These are phyloP conservation scores for Ophioninae sp. DNA, from an alignment of 2,888 invertebrate species.

Conservation along the genomic window DNA sequence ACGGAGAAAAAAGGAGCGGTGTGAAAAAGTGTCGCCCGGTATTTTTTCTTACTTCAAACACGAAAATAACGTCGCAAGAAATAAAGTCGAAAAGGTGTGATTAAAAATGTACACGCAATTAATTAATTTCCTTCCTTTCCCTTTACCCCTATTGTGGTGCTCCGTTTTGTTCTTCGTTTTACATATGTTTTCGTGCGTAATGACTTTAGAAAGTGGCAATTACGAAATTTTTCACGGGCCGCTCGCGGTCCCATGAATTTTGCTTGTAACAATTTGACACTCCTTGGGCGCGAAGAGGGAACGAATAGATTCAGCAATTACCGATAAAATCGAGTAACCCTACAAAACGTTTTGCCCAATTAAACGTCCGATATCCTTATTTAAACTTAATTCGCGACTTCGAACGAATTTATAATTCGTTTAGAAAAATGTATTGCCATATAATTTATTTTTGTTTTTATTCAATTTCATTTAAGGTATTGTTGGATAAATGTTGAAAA, in stretches of 20 bases:
- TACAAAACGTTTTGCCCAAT: not conserved
- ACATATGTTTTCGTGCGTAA: not conserved
- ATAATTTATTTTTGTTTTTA: no score
- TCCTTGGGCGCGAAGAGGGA: not conserved
- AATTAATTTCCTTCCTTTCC: not conserved
- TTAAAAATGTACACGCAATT: not conserved
- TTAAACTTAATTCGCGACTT: not conserved
- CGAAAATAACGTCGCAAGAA: not conserved
- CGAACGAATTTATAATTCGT: no score
- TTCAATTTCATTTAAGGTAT: no score
- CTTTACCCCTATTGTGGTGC: conserved; percentile 30
- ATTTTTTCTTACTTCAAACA: not conserved
- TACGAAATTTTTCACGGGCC: not conserved
- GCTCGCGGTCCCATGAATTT: not conserved
- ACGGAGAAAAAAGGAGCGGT: not conserved
- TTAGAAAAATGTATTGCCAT: no score
- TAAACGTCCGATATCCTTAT: not conserved
- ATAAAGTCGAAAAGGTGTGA: not conserved
- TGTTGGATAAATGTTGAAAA: not conserved
- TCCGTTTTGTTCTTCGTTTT: not conserved
- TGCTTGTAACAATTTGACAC: not conserved
- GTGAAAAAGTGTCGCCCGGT: not conserved
- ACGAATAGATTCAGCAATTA: not conserved
- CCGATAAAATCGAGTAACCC: not conserved
- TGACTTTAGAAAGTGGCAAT: not conserved